Base-by-base conservation (phyloP, 1,140 invertebrate genomes). In the Panulirus ornatus region DNA sequence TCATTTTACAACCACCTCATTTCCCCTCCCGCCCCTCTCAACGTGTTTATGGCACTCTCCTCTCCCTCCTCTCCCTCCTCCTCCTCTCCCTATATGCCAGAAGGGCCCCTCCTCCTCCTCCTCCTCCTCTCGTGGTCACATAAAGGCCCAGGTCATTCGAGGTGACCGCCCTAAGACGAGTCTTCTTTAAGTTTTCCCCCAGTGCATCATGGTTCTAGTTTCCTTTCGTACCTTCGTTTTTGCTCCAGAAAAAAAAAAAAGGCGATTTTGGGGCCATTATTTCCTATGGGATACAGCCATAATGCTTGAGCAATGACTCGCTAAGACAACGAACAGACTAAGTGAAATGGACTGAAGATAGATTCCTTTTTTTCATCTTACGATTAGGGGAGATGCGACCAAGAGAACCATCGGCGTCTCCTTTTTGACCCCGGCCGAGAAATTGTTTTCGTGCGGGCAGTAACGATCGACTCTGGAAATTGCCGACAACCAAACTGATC, bases 401-500 rank as follows among this genome's bases (percentile, higher is more conserved):
- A n/a, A n/a, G n/a, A n/a, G n/a, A n/a, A n/a, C n/a, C n/a, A n/a
- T n/a, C n/a, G 82, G 36, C 34, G 11, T 84, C 40, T 84, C 38
- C 86, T 71, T 51, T 71, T 66, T 88, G 78, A 82, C 86, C 82
- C 76, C 47, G 40, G 47, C 86, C 58, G 82, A 78, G 82, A 88
- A 88, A 82, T 88, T 76, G 82, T 88, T 88, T 88, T 78, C 78
- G 71, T 58, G 71, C 78, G 86, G 86, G 54, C 63, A 71, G 86
- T 88, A 88, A 88, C 86, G 86, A 88, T 88, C 86, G 86, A 88
- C 86, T 82, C 42, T 88, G 86, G 86, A 88, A 88, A 88, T 88
- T 88, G 86, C 86, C 86, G 86, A 88, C 86, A 82, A 88, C 78
- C 86, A 88, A 88, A 88, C 86, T 88, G 86, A 88, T 88, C 86